Base-by-base conservation (phyloP, 2,113 vertebrate genomes). In the Indri indri region DNA sequence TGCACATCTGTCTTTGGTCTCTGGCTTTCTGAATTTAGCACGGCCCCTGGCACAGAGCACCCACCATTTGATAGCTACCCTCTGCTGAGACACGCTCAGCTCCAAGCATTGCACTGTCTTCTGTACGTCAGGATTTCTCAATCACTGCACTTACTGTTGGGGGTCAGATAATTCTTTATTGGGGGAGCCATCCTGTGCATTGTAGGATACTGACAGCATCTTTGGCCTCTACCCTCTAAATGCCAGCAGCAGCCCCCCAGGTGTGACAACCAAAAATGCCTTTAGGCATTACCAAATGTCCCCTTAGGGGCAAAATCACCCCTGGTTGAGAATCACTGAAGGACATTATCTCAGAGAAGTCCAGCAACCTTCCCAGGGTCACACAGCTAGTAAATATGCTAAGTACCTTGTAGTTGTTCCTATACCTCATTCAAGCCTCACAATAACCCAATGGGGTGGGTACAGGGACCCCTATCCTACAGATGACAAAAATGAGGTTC, bases 31-130 rank as follows among this genome's bases (percentile, higher is more conserved):
- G 63, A 50, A 32, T 20, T 47, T 7, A n/a, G 57, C 47, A 50
- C 8, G 5, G 70, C 10, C 57, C 5, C 74, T 30, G 68, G 74
- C n/a, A 45, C 40, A 18, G 4, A 40, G 71, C 6, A 17, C 17
- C 37, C 40, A 34, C 13, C 22, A 17, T 25, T 66, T 20, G 20
- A 54, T 0, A 40, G 76, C 32, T 23, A 2, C 27, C 42, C 22
- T 13, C 63, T 4, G 0, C 2, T 5, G 54, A 59, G 17, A 32
- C 50, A 37, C 0, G 12, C 68, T 83, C 61, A 47, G n/a, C 1
- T 11, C 34, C 13, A 12, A 7, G 30, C 50, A 1, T 0, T 14
- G 16, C 4, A 17, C 13, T 5, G 30, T 37, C 16, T 52, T 7
- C 45, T 7, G 5, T 3, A 6, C 8, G 23, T 23, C 57, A 16